Conservation (phyloP, 64 coral and sea anemone species). For the Exaiptasia diaphana region DNA sequence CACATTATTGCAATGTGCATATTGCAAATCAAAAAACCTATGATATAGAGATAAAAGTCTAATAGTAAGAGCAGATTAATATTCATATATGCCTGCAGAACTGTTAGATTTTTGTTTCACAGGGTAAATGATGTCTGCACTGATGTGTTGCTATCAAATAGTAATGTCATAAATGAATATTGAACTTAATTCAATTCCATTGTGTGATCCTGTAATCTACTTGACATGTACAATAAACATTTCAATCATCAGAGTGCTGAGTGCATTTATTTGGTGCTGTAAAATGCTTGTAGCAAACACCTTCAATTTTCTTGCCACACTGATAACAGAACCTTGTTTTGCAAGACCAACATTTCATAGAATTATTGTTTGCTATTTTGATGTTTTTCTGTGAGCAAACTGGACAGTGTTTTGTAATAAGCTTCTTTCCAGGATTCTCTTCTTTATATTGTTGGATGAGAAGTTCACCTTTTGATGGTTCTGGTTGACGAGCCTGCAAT, state of each 20-base stretch:
- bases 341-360: conserved; percentile 92
- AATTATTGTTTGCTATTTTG: conserved; percentile 71
- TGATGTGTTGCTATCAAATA: no score
- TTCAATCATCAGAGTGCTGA: conserved; percentile 83
- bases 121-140: no score
- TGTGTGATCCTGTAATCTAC: no score
- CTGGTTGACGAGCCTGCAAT: background rate
- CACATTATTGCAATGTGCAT: no score
- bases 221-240: no score
- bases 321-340: conserved; percentile 84
- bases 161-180: no score
- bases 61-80: no score
- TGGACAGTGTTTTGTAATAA: conserved; percentile 55
- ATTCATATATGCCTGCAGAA: no score
- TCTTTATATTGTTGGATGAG: conserved; percentile 40
- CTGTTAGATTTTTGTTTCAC: no score
- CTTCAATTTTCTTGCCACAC: conserved; percentile 73
- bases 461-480: conserved; percentile 46
- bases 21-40: no score
- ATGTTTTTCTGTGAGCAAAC: conserved; percentile 80
- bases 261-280: conserved; percentile 38
- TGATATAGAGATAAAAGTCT: no score
- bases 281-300: conserved; percentile 69
- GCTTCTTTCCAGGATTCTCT: conserved; percentile 8
- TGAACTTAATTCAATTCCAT: no score